phyloP scores from a whole-genome alignment of 2,797 vertebrate species.

The Aselliscus stoliczkanus region DNA sequence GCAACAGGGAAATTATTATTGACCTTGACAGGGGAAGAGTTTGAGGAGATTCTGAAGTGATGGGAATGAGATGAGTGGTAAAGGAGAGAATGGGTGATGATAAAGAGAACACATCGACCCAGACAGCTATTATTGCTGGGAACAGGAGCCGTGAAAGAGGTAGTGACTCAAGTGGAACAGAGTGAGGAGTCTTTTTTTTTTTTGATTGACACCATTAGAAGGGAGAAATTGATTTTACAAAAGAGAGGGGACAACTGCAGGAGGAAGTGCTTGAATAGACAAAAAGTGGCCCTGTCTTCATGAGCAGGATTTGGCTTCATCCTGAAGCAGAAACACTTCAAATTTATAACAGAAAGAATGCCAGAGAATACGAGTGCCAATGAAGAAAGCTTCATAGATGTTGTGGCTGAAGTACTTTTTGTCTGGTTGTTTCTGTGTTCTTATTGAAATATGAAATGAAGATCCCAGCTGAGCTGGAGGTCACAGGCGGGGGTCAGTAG shows the following conservation, averaged over 20 bases:
- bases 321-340: background rate
- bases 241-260: background rate
- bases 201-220: background rate
- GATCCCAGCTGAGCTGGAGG: background rate
- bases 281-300: background rate
- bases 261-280: background rate
- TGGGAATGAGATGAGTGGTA: background rate
- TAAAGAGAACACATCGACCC: background rate
- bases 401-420: background rate
- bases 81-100: background rate
- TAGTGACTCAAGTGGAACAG: background rate
- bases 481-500: background rate
- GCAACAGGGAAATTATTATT: background rate
- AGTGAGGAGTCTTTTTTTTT: background rate
- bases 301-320: background rate
- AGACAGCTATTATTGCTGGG: background rate
- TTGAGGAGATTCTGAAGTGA: background rate
- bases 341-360: background rate
- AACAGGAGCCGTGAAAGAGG: background rate
- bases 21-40: background rate
- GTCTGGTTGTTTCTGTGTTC: background rate
- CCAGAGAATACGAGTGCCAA: background rate
- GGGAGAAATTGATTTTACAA: background rate
- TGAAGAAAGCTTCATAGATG: background rate
- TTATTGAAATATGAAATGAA: background rate